Evolutionary conservation across 1,140 invertebrate species (phyloP), one percentile per base, ranked within the genome.

Genomic region (Pogonus chalceus): DNA sequence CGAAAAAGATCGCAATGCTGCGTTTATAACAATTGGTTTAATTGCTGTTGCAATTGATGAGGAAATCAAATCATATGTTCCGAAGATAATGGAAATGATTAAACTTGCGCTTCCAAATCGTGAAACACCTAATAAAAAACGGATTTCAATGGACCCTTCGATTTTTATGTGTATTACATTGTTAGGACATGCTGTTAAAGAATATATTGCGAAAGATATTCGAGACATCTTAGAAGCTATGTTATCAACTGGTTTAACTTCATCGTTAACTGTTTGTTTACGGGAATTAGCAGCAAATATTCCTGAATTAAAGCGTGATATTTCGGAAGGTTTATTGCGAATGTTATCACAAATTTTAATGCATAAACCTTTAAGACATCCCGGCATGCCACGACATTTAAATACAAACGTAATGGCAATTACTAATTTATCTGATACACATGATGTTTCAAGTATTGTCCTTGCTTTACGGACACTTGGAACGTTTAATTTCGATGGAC

Each of bases 111-210:
- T 98, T 18, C 92, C 93, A 1, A 76, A 85, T 0, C 88, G 87
- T 64, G 87, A 90, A 58, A 79, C 78, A 0, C 76, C 81, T 0
- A 80, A 74, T 23, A 88, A 87, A 62, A 85, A 85, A 58, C 79
- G 87, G 52, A 70, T 79, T 10, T 72, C 72, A 46, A 77, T 93
- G 16, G 95, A 98, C 62, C 88, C 92, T 0, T 82, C 90, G 0
- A 86, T 98, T 22, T 97, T 97, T 71, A 87, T 90, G 12, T 98
- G 94, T 65, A 87, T 99, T n/a, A 94, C 92, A 24, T 77, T 98
- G 54, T 67, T 99, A 1, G 90, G 88, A 0, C 84, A 90, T 68
- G 90, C 94, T 9, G 84, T 94, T 0, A 84, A 85, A 56, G 79
- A 82, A 31, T 73, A 78, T 10, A 87, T 90, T 58, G 79, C 2